A percentile compares a stretch with the other conserved stretches of the same genome.
phyloP scores from a whole-genome alignment of 2,888 invertebrate species.

The Nineta flava region DNA sequence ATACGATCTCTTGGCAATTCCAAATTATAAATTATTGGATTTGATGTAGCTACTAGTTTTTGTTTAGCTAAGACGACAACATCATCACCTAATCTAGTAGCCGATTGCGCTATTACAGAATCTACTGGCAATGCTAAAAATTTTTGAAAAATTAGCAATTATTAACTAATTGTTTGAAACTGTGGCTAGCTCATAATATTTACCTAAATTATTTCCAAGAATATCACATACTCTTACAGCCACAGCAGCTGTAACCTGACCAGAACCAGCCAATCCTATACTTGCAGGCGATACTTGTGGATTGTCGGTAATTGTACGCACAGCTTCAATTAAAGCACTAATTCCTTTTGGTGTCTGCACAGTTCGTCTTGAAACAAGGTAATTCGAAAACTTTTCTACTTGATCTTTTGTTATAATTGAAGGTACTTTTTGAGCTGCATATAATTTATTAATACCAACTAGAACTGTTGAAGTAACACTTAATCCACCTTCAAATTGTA shows the following conservation, averaged over 20 bases:
- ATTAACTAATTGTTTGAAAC: too few relatives aligned
- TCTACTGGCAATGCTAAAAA: slow-evolving; percentile 37
- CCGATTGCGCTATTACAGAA: slow-evolving; percentile 59
- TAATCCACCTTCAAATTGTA: slow-evolving; percentile 80
- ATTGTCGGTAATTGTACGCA: slow-evolving; percentile 51
- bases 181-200: too few relatives aligned
- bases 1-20: slow-evolving; percentile 64
- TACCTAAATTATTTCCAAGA: slow-evolving; percentile 44
- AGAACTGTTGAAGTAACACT: slow-evolving; percentile 18
- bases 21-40: slow-evolving; percentile 55
- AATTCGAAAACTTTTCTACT: slow-evolving; percentile 76
- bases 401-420: slow-evolving; percentile 61
- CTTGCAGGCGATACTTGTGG: slow-evolving; percentile 68
- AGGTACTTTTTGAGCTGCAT: slow-evolving; percentile 42
- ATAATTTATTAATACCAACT: slow-evolving; percentile 44
- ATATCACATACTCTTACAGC: slow-evolving; percentile 58
- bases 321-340: slow-evolving; percentile 61
- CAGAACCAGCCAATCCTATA: slow-evolving; percentile 61
- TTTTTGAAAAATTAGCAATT: too few relatives aligned
- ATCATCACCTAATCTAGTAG: slow-evolving; percentile 54
- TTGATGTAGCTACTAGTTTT: slow-evolving; percentile 34
- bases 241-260: slow-evolving; percentile 56
- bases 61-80: slow-evolving; percentile 57
- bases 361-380: slow-evolving; percentile 75
- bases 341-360: slow-evolving; percentile 78